Base-by-base conservation (phyloP, 2,113 vertebrate genomes). In the Scopus umbretta region DNA sequence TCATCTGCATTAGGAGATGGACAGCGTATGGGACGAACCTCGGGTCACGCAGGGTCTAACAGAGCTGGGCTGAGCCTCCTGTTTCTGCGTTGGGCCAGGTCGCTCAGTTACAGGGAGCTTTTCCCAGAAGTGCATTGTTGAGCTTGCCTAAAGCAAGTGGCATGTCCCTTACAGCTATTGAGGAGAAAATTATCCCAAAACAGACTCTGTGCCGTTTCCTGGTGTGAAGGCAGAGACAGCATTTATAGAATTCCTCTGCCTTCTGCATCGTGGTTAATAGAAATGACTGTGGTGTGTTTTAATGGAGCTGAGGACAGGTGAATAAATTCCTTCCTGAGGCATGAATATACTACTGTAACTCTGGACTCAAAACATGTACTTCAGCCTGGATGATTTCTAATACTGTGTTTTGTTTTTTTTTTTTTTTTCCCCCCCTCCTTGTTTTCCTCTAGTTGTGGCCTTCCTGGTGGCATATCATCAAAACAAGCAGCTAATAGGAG, bases 401-500 rank as follows among this genome's bases (percentile, higher is more conserved):
- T 63, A 0, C 8, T 1, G 1, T 29, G n/a, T n/a, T n/a, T n/a
- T n/a, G n/a, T n/a, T 22, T 22, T n/a, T 4, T 16, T 16, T 26
- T 47, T 13, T 3, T 1, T 43, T 43, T 43, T 43, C 13, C 42
- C 0, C n/a, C 2, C 3, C 7, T 50, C n/a, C 15, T 67, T 70
- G 10, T 80, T 61, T 75, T 5, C n/a, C 67, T 83, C 45, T 80
- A 99, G 99, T 97, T 7, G 98, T 99, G 91, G 99, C 99, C 1
- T 99, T 99, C 97, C 86, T 97, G 65, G 98, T 99, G 53, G 99
- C 99, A 0, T 98, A 98, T 32, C 98, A 98, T 50, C 99, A 99
- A 97, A 99, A 99, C 98, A 99, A 99, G 94, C 99, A 99, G 97
- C 98, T 99, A 84, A 99, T 99, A 1, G 99, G 99, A 2, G 98